Evolutionary conservation across 2,888 invertebrate species (phyloP).

Genomic region (Sympetrum striolatum): DNA sequence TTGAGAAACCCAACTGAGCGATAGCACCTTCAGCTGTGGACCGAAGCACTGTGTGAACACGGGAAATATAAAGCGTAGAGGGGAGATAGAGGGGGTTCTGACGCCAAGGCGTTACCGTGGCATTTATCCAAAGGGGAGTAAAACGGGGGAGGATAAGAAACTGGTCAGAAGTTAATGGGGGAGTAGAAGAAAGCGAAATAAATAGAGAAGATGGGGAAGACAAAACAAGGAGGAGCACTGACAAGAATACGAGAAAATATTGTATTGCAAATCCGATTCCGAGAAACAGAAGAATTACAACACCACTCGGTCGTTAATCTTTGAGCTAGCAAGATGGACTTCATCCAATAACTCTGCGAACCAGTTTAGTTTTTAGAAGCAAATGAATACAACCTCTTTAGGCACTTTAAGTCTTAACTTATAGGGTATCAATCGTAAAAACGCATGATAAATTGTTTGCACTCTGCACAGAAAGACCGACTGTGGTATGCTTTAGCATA

Average conservation of each 20-base stretch:
- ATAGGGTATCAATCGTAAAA: too few relatives aligned
- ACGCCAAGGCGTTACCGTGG: conserved; percentile 34
- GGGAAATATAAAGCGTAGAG: neutral
- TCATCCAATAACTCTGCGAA: too few relatives aligned
- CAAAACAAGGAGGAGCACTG: neutral
- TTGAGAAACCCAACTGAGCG: neutral
- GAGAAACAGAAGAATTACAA: neutral
- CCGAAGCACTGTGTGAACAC: neutral
- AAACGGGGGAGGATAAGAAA: neutral
- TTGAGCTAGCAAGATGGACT: too few relatives aligned
- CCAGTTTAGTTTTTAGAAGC: too few relatives aligned
- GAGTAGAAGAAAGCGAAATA: neutral
- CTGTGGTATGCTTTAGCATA: too few relatives aligned
- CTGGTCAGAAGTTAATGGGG: conserved; percentile 17
- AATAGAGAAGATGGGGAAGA: neutral
- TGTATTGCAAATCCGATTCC: neutral
- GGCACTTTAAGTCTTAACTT: too few relatives aligned
- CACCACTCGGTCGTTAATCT: neutral
- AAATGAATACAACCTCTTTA: too few relatives aligned
- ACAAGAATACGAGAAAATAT: neutral
- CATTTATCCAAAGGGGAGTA: conserved; percentile 1
- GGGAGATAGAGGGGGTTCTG: neutral
- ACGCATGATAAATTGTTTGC: too few relatives aligned
- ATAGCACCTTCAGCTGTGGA: neutral
- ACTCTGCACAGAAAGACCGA: too few relatives aligned